Base-by-base conservation (phyloP, 2,113 vertebrate genomes). In the Gymnarchus niloticus region DNA sequence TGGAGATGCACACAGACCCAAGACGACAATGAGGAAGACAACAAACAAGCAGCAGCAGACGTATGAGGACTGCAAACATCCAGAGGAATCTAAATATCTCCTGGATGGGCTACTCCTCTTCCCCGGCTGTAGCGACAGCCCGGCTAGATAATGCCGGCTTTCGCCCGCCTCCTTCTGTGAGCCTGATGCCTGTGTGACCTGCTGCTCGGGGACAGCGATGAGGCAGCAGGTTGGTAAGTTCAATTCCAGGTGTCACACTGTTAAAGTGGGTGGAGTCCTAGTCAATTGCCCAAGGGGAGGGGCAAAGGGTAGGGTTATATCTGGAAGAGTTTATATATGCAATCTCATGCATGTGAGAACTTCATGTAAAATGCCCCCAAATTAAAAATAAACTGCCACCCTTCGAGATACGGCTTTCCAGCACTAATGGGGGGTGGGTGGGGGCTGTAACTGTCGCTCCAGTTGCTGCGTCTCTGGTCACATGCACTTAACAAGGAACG, bases 201-300 rank as follows among this genome's bases (percentile, higher is more conserved):
- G 92, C 90, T 93, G 19, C 65, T 41, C 2, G 5, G 65, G 65
- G n/a, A n/a, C 25, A 12, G 25, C 87, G 90, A 83, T 90, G 83
- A 19, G 73, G 77, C 87, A 96, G 95, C 93, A 95, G 96, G 94
- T 94, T 95, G 96, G 96, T 96, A 92, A 94, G 90, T 91, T 87
- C 25, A 14, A 81, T 51, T 51, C 56, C 37, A 44, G n/a, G 52
- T 76, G 37, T 54, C 46, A 17, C 41, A n/a, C 23, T 48, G 54
- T 23, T 19, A 25, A 8, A 54, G 51, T 37, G 57, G 37, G 46
- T 33, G 46, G 44, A 49, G 33, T 48, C 41, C 10, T n/a, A 56
- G 28, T 41, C 33, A 44, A 28, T 80, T 85, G 56, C 28, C 51
- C n/a, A 6, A 52, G 59, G 61, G 82, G 56, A 56, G 69, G 73